Evolutionary conservation across 2,113 vertebrate genomes (phyloP).

Genomic region (Pica pica): DNA sequence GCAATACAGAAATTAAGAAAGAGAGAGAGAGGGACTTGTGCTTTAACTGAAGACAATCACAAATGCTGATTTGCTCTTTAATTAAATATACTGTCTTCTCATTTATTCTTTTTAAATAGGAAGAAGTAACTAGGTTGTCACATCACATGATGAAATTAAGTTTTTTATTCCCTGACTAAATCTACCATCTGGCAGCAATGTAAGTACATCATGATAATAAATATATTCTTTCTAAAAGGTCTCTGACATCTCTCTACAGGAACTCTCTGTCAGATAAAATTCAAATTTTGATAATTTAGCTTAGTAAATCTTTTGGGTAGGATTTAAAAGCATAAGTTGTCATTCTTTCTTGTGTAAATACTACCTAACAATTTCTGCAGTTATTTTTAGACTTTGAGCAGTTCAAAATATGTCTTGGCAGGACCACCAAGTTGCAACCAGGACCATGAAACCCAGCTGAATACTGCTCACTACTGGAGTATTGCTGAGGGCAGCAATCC

Average conservation of each 20-base stretch:
- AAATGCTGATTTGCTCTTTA: not conserved
- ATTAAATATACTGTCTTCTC: not conserved
- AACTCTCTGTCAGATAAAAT: not conserved
- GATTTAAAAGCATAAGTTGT: not conserved
- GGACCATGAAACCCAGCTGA: not conserved
- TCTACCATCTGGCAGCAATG: not conserved
- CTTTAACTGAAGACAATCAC: not conserved
- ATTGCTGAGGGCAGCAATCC: not conserved
- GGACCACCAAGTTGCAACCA: not conserved
- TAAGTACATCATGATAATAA: not conserved
- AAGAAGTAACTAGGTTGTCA: not conserved
- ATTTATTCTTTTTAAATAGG: not conserved
- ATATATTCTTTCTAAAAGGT: not conserved
- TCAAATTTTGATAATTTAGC: slow-evolving; percentile 7
- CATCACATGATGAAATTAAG: not conserved
- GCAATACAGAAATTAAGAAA: not conserved
- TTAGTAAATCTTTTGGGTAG: not conserved
- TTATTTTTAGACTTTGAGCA: not conserved
- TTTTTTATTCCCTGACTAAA: not conserved
- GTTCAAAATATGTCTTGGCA: not conserved
- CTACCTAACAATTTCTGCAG: not conserved
- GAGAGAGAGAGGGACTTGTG: not conserved
- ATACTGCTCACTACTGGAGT: not conserved
- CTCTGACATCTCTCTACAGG: not conserved
- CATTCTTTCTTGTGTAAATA: not conserved